Percentiles rank a stretch among this genome's conserved stretches.
Evolutionary conservation across 1,140 invertebrate genomes (phyloP).

Genomic region (Paracyclopina nana): DNA sequence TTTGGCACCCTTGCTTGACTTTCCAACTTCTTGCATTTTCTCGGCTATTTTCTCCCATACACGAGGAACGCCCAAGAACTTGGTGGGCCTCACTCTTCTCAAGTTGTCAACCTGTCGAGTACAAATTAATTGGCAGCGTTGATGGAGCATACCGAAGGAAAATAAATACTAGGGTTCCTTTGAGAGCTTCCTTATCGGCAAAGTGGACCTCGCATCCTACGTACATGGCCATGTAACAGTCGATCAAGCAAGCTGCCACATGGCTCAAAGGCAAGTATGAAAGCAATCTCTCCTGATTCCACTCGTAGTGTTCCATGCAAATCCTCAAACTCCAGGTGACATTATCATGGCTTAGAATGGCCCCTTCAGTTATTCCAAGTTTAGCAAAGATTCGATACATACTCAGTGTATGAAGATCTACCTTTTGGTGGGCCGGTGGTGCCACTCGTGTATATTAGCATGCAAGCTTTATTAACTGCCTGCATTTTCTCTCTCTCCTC

Average conservation of each 20-base stretch:
- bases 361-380: too few species aligned
- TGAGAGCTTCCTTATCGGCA: background rate
- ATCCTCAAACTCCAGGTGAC: background rate
- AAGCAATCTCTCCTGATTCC: background rate
- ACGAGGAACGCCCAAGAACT: background rate
- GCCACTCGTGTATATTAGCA: background rate
- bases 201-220: background rate
- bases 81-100: background rate
- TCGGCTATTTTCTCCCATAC: background rate
- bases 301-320: background rate
- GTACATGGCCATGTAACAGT: background rate
- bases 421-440: background rate
- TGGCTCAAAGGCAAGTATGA: background rate
- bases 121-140: background rate
- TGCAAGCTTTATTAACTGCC: background rate
- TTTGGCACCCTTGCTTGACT: conserved; percentile 26
- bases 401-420: background rate
- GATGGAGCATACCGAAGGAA: too few species aligned
- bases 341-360: background rate
- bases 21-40: conserved; percentile 25
- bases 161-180: conserved; percentile 1
- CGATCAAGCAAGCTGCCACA: background rate
- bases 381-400: too few species aligned
- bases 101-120: background rate
- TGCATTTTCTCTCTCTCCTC: background rate